A percentile compares a stretch with the other conserved stretches of the same genome.
Conservation (phyloP, 2,113 vertebrate genomes). For the Pachypanchax playfairii region DNA sequence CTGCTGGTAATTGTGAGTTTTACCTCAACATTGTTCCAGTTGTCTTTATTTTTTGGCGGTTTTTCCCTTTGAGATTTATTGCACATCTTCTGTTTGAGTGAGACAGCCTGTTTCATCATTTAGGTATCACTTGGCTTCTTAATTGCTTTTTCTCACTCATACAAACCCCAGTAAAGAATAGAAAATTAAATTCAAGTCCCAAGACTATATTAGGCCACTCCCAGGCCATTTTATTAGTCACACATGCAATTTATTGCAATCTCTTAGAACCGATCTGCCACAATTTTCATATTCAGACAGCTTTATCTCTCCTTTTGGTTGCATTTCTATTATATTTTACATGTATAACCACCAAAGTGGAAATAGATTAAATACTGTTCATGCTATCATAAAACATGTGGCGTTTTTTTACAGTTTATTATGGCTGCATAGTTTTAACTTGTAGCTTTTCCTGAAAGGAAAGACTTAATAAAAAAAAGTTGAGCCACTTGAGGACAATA, state of each 20-base stretch:
- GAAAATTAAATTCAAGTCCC: slow-evolving; percentile 2
- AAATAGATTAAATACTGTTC: neutral
- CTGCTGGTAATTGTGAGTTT: neutral
- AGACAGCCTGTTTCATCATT: neutral
- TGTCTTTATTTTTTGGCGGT: neutral
- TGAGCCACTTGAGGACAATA: neutral
- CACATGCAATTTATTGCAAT: neutral
- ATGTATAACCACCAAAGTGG: neutral
- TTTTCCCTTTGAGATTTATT: neutral
- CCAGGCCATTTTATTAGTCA: neutral
- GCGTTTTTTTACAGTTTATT: neutral
- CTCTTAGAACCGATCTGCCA: neutral
- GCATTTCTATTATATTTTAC: neutral
- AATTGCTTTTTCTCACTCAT: slow-evolving; percentile 15
- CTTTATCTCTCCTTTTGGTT: neutral
- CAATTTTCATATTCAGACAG: neutral
- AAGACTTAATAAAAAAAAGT: neutral
- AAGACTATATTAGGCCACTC: slow-evolving; percentile 1
- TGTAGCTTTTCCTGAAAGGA: neutral
- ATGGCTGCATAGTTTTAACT: no score
- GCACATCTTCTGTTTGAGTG: neutral
- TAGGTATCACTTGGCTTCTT: slow-evolving; percentile 6
- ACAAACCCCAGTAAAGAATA: neutral
- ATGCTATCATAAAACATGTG: neutral
- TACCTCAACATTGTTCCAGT: neutral